Conservation (phyloP, 2,797 vertebrate genomes). For the Micromesistius poutassou region DNA sequence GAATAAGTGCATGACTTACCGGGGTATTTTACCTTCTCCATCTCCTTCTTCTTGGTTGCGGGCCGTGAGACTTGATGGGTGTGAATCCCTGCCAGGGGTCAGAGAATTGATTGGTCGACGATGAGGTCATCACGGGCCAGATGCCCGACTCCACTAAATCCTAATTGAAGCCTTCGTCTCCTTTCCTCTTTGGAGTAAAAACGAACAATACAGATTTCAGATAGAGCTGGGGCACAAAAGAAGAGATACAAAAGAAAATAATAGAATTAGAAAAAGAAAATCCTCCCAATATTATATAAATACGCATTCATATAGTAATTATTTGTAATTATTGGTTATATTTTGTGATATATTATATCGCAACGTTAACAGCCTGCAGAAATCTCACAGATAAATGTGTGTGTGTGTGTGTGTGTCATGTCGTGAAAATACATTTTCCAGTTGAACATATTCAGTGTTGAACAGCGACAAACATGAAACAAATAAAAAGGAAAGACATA, state of each 20-base stretch:
- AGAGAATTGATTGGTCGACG: slow-evolving; percentile 40
- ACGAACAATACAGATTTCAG: slow-evolving; percentile 24
- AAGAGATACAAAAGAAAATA: neutral
- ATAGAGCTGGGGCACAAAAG: neutral
- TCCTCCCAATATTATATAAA: neutral
- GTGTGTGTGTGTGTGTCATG: too few relatives aligned
- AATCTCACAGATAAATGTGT: too few relatives aligned
- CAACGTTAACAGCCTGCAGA: neutral
- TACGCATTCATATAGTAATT: neutral
- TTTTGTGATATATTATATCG: neutral
- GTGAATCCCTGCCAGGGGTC: slow-evolving; percentile 50
- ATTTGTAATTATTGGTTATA: neutral
- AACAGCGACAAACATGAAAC: neutral
- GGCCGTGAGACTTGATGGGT: slow-evolving; percentile 45
- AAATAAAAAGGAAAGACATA: neutral
- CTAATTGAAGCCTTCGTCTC: slow-evolving; percentile 41
- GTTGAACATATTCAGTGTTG: neutral
- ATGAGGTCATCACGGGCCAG: slow-evolving; percentile 52
- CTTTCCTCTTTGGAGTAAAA: slow-evolving; percentile 26
- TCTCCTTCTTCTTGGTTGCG: slow-evolving; percentile 31
- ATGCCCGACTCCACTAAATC: slow-evolving; percentile 36
- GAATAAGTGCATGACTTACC: slow-evolving; percentile 59
- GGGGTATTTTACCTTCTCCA: slow-evolving; percentile 34
- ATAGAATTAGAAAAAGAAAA: neutral
- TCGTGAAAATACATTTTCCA: neutral